Percentiles rank a stretch among this genome's conserved stretches.
phyloP scores from a whole-genome alignment of 1,140 invertebrate species.

The Muscidifurax raptorellus region DNA sequence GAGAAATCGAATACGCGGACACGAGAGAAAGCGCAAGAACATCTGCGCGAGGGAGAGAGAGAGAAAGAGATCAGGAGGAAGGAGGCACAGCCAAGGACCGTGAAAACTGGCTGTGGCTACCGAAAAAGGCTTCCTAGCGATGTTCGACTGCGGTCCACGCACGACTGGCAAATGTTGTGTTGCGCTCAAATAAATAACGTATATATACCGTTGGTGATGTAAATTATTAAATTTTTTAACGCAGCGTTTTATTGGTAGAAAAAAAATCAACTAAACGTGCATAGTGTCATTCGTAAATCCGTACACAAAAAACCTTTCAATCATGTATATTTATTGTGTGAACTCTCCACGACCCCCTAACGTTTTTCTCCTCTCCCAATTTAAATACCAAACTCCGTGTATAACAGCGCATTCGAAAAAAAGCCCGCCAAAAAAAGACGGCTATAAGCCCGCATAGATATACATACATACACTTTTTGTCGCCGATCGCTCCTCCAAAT shows the following conservation, averaged over 20 bases:
- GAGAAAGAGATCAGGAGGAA: not conserved
- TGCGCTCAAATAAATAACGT: not conserved
- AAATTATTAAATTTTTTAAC: not conserved
- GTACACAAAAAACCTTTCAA: not conserved
- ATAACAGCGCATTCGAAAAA: not conserved
- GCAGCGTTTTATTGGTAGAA: not conserved
- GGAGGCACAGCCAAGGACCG: not conserved
- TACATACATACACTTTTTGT: not conserved
- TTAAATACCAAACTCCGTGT: slow-evolving; percentile 9
- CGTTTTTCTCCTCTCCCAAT: not conserved
- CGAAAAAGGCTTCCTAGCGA: slow-evolving; percentile 31
- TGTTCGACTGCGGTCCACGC: not conserved
- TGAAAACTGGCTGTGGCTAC: slow-evolving; percentile 4
- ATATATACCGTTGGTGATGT: not conserved
- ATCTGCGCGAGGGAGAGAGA: slow-evolving; percentile 5
- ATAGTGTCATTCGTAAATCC: not conserved
- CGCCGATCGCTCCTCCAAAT: not conserved
- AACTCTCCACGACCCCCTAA: not conserved
- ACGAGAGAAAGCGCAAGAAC: slow-evolving; percentile 15
- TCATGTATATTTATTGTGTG: not conserved
- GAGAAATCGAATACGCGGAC: slow-evolving; percentile 17
- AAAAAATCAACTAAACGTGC: too few species aligned
- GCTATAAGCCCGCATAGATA: not conserved
- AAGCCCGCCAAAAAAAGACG: not conserved
- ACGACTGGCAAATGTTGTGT: not conserved